Conservation (phyloP, 2,888 invertebrate species). For the Frankliniella fusca region DNA sequence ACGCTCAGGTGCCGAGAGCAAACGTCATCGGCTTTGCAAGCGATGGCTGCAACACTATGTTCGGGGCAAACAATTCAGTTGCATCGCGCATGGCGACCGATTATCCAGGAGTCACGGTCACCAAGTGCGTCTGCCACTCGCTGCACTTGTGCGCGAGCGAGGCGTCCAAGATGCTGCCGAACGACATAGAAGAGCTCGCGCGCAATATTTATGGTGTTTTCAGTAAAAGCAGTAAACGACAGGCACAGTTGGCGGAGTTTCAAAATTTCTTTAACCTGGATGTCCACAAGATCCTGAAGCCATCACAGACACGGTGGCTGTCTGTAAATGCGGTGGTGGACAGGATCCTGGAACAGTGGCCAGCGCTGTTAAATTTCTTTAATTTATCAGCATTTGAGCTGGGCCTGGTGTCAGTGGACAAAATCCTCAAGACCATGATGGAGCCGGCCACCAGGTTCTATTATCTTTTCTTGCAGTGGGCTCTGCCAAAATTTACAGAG, state of each 20-base stretch:
- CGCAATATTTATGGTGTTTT: conserved; percentile 41
- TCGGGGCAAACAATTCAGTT: conserved; percentile 42
- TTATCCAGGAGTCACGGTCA: conserved; percentile 39
- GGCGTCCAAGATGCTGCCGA: conserved; percentile 42
- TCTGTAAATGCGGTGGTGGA: no score
- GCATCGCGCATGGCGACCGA: conserved; percentile 36
- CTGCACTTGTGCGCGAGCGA: conserved; percentile 43
- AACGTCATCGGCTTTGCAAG: conserved; percentile 43
- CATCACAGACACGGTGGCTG: conserved; percentile 41
- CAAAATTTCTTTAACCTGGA: conserved; percentile 38
- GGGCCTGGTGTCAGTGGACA: no score
- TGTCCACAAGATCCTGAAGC: conserved; percentile 39
- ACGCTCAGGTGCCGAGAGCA: conserved; percentile 34
- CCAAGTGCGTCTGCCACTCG: conserved; percentile 44
- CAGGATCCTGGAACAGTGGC: no score
- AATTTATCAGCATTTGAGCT: no score
- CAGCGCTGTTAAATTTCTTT: no score
- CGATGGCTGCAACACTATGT: conserved; percentile 40
- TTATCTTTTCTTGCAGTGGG: no score
- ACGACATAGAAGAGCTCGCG: conserved; percentile 41
- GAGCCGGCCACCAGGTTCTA: no score
- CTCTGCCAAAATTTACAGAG: no score
- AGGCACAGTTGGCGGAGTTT: conserved; percentile 36
- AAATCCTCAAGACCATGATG: no score
- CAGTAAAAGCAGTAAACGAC: conserved; percentile 39